Evolutionary conservation across 2,113 vertebrate species (phyloP), one percentile per base, ranked within the genome.

Genomic region (Pogonocichla stellata): DNA sequence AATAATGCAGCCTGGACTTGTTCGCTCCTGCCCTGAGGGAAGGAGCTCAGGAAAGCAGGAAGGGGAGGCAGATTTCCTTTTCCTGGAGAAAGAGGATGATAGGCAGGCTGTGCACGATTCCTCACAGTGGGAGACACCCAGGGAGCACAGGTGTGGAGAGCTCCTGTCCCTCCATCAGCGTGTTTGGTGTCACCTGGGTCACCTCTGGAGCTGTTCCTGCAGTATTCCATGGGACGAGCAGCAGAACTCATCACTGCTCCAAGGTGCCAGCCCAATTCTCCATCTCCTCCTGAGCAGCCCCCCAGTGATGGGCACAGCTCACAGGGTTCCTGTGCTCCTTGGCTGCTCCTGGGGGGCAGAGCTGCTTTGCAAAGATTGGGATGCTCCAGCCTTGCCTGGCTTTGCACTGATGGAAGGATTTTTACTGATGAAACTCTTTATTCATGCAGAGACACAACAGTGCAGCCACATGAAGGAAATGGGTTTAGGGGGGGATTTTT

Each of bases 101-200:
- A 71, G 43, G 34, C 42, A 53, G 40, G 12, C 56, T 15, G 25
- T 74, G 31, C 83, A 40, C 26, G 2, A 23, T 57, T 85, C 66
- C 70, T 36, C 14, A 1, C 20, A 19, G 12, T 22, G 54, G 75
- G 75, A 14, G 47, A 23, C 13, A 77, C 6, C 38, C 34, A 31
- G 0, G 2, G 34, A 33, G 56, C 33, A 34, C 50, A 7, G 14
- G 14, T n/a, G 61, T 57, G 28, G 0, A 11, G 6, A 34, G 53
- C 42, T 75, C 43, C 28, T 5, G 12, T 69, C 43, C 42, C 56
- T 69, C 48, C 45, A 9, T 34, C 61, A 65, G 53, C 16, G 26
- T 13, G 20, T 40, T 70, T 23, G 28, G 19, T 83, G 86, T 75
- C 61, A 45, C 36, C 36, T 8, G 3, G 80, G 40, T 75, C 72